Conservation (phyloP, 2,888 invertebrate species). For the Ischnura elegans region DNA sequence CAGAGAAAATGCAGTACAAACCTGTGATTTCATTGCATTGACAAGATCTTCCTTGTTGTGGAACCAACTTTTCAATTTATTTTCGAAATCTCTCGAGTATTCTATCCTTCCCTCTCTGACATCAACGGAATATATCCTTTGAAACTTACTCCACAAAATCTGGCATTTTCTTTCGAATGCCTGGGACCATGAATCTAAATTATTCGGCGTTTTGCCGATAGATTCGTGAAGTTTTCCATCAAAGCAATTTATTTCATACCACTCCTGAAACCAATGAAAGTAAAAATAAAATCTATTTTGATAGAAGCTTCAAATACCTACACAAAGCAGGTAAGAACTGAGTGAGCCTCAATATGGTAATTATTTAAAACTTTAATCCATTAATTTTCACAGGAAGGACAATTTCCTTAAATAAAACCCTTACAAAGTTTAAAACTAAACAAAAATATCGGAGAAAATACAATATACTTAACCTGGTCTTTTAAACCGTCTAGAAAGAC, state of each 20-base stretch:
- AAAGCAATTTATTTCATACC: slow-evolving; percentile 57
- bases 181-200: slow-evolving; percentile 60
- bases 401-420: too few relatives aligned
- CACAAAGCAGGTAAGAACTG: neutral
- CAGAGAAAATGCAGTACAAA: too few relatives aligned
- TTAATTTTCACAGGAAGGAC: too few relatives aligned
- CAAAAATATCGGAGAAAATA: neutral
- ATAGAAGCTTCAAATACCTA: neutral
- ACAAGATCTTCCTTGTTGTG: slow-evolving; percentile 57
- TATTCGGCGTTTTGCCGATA: slow-evolving; percentile 31
- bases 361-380: too few relatives aligned
- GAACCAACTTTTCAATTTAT: slow-evolving; percentile 68
- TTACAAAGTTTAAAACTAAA: too few relatives aligned
- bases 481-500: slow-evolving; percentile 25
- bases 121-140: slow-evolving; percentile 69
- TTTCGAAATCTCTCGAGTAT: slow-evolving; percentile 62
- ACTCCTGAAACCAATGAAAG: slow-evolving; percentile 41
- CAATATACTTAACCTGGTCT: slow-evolving; percentile 33
- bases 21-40: slow-evolving; percentile 67
- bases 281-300: neutral
- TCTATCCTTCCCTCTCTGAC: slow-evolving; percentile 62
- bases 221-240: slow-evolving; percentile 44
- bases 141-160: slow-evolving; percentile 70
- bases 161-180: slow-evolving; percentile 69
- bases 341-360: too few relatives aligned